These are phyloP conservation scores for Heloderma charlesbogerti DNA, from an alignment of 2,113 vertebrate genomes.

Conservation along the genomic window DNA sequence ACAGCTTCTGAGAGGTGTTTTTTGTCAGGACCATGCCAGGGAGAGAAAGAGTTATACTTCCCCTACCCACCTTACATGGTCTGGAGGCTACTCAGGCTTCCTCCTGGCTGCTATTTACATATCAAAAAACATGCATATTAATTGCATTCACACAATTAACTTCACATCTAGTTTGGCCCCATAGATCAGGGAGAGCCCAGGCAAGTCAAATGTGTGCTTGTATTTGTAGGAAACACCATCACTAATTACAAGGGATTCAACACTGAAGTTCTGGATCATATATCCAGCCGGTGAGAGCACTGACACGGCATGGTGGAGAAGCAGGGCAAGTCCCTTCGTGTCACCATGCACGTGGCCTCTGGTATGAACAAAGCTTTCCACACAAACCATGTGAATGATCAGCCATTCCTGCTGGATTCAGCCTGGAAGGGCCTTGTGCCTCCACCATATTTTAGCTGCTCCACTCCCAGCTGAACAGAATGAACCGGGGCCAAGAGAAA, in stretches of 20 bases:
- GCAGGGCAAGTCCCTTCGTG: background rate
- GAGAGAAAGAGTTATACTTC: background rate
- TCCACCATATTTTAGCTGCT: background rate
- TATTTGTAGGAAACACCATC: background rate
- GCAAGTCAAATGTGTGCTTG: background rate
- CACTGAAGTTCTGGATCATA: background rate
- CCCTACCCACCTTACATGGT: background rate
- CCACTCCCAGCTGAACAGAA: background rate
- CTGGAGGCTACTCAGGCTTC: background rate
- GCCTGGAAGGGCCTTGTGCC: background rate
- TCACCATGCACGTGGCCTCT: background rate
- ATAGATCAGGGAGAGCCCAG: background rate
- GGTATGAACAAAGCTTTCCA: background rate
- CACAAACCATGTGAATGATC: background rate
- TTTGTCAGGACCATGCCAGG: background rate
- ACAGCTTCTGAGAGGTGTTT: no score
- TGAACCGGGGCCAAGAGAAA: background rate
- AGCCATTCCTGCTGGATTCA: background rate
- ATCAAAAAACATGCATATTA: background rate
- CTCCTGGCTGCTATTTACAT: background rate
- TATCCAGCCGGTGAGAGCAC: background rate
- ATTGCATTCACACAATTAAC: background rate
- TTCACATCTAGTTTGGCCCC: background rate
- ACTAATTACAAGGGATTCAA: background rate
- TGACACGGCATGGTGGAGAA: background rate